Percentiles rank a stretch among this genome's conserved stretches.
phyloP scores from a whole-genome alignment of 2,888 invertebrate species.

The Kryphioiulus occultus region DNA sequence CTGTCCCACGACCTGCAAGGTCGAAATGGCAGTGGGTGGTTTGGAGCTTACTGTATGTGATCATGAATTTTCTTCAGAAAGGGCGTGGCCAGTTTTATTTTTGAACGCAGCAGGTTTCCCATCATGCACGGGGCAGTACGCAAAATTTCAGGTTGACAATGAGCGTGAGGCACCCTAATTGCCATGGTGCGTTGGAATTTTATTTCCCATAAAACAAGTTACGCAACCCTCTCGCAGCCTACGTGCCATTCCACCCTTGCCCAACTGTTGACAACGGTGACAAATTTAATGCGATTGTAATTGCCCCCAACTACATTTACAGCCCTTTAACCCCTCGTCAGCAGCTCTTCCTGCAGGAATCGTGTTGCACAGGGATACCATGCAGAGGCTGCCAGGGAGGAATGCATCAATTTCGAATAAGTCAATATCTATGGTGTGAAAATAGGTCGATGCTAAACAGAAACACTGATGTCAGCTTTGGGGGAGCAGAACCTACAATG shows the following conservation, averaged over 20 bases:
- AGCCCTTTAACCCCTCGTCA: background rate
- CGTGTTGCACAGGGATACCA: background rate
- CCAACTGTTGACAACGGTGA: slow-evolving; percentile 1
- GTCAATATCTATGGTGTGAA: too few species aligned
- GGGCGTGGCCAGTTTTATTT: background rate
- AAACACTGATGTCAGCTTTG: too few species aligned
- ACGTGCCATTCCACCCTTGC: slow-evolving; percentile 1
- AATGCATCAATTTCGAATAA: too few species aligned
- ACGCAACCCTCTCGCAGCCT: background rate
- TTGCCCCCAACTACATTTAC: background rate
- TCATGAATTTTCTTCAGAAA: background rate
- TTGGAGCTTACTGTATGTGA: background rate
- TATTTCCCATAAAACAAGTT: slow-evolving; percentile 27
- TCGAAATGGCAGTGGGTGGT: background rate
- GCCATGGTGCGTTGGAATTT: background rate
- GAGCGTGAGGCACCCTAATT: background rate
- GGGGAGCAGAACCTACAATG: too few species aligned
- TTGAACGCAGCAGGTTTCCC: background rate
- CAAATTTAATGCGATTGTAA: background rate
- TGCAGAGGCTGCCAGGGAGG: background rate
- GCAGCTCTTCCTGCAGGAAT: background rate
- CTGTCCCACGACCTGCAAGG: slow-evolving; percentile 9
- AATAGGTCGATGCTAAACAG: too few species aligned
- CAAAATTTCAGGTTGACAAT: background rate
- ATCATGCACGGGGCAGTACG: background rate